Evolutionary conservation across 2,113 vertebrate species (phyloP), one percentile per base, ranked within the genome.

Genomic region (Hippolais icterina): DNA sequence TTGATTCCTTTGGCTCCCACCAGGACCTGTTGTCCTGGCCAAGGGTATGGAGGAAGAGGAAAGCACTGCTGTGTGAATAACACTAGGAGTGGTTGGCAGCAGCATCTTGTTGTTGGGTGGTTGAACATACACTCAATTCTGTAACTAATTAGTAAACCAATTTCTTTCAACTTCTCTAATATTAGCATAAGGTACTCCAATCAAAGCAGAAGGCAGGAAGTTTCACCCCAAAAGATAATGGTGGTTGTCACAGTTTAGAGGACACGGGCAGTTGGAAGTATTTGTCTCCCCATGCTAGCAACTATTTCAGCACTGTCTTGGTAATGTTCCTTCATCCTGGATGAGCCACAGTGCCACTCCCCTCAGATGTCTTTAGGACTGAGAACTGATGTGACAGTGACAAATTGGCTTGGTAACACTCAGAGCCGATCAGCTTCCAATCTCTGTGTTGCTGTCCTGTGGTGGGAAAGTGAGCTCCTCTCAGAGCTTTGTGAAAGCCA

Each of bases 341-440:
- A n/a, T 21, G 23, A 86, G 33, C n/a, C 7, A 13, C 60, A 27
- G 0, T 6, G 24, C 19, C 0, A 0, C 15, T 83, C 13, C 17
- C 31, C 59, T 64, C 28, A 3, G 46, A n/a, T 72, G 63, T 41
- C 76, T 49, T 90, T 44, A 13, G 31, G 20, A 12, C 68, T 18
- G 33, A 57, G 59, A 76, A 57, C 28, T 71, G 80, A 29, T 24
- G 7, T 19, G 78, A n/a, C 47, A 53, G 27, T 35, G n/a, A 82
- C 23, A 78, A 52, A 57, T 19, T 19, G 25, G 15, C 72, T 89
- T 59, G 23, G 68, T n/a, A 24, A 60, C 5, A 2, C 47, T 33
- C 28, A 24, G 29, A 42, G 39, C 65, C 56, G 72, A 28, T 6
- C 47, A 50, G 46, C 64, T 81, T 49, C 42, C 50, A 44, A 15